Evolutionary conservation across 2,797 vertebrate genomes (phyloP).

Genomic region (Chelon auratus): DNA sequence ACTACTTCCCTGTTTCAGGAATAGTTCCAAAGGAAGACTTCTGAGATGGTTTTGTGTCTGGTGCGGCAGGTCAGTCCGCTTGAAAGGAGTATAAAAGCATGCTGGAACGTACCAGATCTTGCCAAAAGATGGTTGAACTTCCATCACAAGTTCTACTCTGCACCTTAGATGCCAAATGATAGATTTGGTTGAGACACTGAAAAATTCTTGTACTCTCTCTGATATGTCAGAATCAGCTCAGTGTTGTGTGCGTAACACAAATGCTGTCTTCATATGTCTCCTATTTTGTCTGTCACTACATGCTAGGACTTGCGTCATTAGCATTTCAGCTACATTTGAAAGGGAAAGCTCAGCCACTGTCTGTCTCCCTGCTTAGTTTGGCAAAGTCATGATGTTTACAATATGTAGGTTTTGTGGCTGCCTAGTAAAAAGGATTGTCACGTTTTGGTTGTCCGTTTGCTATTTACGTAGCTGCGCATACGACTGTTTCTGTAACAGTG

Average conservation of each 20-base stretch:
- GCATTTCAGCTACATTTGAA: conserved; percentile 48
- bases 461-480: conserved; percentile 59
- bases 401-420: conserved; percentile 47
- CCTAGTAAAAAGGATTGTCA: conserved; percentile 30
- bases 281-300: conserved; percentile 14
- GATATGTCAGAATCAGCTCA: neutral
- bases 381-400: conserved; percentile 35
- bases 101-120: no score
- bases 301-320: conserved; percentile 24
- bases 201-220: neutral
- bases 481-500: conserved; percentile 33
- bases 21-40: no score
- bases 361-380: conserved; percentile 56
- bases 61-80: no score
- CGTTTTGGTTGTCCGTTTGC: conserved; percentile 58
- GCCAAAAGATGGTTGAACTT: no score
- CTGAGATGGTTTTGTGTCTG: no score
- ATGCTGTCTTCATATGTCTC: conserved; percentile 18
- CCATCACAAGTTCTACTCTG: no score
- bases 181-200: neutral
- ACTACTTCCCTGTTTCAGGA: no score
- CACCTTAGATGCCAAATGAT: no score
- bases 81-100: no score
- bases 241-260: conserved; percentile 24
- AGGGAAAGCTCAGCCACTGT: conserved; percentile 29